These are phyloP conservation scores for Leucosticte australis DNA, from an alignment of 2,113 vertebrate genomes.

Conservation along the genomic window DNA sequence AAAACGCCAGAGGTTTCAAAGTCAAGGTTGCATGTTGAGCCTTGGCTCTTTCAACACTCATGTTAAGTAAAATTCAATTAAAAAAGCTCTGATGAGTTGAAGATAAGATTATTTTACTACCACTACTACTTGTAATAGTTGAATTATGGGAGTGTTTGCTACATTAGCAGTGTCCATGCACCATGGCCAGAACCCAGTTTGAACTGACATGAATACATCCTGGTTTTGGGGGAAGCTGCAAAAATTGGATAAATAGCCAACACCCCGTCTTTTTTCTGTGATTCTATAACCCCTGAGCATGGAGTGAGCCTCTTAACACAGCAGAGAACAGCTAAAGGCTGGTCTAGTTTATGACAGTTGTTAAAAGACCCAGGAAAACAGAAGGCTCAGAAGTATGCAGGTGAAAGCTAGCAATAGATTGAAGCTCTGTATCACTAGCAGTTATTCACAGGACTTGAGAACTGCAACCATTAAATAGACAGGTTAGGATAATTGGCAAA, in stretches of 20 bases:
- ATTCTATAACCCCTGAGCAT: neutral
- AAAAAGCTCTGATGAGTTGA: constrained; percentile 51
- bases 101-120: constrained; percentile 64
- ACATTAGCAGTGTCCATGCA: neutral
- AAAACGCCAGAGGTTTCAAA: constrained; percentile 67
- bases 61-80: constrained; percentile 65
- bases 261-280: neutral
- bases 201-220: neutral
- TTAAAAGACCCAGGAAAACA: neutral
- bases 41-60: constrained; percentile 47
- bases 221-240: neutral
- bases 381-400: neutral
- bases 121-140: constrained; percentile 1
- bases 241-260: neutral
- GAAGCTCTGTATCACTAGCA: neutral
- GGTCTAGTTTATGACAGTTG: neutral
- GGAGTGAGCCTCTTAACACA: neutral
- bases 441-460: neutral
- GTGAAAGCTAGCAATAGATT: neutral
- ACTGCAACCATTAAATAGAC: neutral
- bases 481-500: neutral
- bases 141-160: constrained; percentile 32
- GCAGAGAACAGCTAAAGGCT: neutral
- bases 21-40: constrained; percentile 41
- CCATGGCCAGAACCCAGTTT: neutral